Conservation (phyloP, 1,140 invertebrate genomes). For the Hesperophylax magnus region DNA sequence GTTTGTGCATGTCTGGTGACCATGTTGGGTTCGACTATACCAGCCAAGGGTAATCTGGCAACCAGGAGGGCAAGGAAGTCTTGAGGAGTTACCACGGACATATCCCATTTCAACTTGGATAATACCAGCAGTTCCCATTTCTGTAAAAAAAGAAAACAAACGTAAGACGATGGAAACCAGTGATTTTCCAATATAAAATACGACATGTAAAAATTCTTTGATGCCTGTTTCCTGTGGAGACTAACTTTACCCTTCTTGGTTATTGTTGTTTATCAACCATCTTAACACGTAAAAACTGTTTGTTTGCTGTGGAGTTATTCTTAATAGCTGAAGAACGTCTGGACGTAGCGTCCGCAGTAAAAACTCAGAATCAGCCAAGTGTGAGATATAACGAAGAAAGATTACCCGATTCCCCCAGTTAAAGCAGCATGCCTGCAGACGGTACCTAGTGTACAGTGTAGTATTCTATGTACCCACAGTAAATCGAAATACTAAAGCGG, state of each 20-base stretch:
- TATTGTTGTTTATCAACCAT: no score
- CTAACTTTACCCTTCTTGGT: no score
- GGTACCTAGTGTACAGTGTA: no score
- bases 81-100: constrained; percentile 83
- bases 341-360: neutral
- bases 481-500: constrained; percentile 17
- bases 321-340: neutral
- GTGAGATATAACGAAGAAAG: constrained; percentile 14
- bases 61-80: constrained; percentile 86
- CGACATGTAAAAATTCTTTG: no score
- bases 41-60: constrained; percentile 71
- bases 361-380: constrained; percentile 12
- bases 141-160: constrained; percentile 71
- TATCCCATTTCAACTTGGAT: constrained; percentile 86
- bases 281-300: no score
- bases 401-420: neutral
- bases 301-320: no score
- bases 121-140: constrained; percentile 86
- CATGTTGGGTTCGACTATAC: constrained; percentile 74
- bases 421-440: neutral
- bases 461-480: neutral
- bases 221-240: no score
- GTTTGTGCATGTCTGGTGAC: constrained; percentile 83
- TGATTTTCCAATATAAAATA: no score
- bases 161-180: neutral